phyloP scores from a whole-genome alignment of 2,797 vertebrate genomes.

The Columba guinea region DNA sequence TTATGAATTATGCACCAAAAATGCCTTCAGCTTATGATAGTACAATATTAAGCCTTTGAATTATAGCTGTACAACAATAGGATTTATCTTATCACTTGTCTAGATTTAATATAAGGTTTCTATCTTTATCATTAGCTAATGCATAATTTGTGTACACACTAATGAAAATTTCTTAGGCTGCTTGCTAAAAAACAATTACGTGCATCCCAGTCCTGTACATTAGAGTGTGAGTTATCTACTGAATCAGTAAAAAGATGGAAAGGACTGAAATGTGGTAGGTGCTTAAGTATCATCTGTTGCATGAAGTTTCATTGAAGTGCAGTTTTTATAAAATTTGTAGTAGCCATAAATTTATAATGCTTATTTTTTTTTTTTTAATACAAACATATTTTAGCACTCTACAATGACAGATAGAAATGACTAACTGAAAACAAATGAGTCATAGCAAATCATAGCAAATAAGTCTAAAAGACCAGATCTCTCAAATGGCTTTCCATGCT shows the following conservation, averaged over 20 bases:
- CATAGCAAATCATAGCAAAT: neutral
- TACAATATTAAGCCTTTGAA: neutral
- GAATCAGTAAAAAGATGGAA: neutral
- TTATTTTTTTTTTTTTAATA: neutral
- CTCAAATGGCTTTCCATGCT: neutral
- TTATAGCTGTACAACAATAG: neutral
- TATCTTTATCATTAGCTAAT: neutral
- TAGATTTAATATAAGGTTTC: neutral
- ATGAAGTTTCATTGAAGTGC: neutral
- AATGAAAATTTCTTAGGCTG: neutral
- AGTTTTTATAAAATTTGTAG: neutral
- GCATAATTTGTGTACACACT: neutral
- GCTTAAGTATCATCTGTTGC: neutral
- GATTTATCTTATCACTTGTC: neutral
- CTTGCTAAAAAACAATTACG: neutral
- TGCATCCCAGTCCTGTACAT: neutral
- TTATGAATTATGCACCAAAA: neutral
- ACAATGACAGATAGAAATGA: neutral
- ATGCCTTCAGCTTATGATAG: neutral
- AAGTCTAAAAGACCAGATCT: neutral
- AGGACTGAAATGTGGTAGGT: neutral
- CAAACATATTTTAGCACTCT: neutral
- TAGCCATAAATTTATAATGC: neutral
- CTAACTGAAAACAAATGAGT: neutral
- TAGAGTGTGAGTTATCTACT: neutral